These are phyloP conservation scores for Dicentrarchus labrax DNA, from an alignment of 2,113 vertebrate genomes.

Conservation along the genomic window DNA sequence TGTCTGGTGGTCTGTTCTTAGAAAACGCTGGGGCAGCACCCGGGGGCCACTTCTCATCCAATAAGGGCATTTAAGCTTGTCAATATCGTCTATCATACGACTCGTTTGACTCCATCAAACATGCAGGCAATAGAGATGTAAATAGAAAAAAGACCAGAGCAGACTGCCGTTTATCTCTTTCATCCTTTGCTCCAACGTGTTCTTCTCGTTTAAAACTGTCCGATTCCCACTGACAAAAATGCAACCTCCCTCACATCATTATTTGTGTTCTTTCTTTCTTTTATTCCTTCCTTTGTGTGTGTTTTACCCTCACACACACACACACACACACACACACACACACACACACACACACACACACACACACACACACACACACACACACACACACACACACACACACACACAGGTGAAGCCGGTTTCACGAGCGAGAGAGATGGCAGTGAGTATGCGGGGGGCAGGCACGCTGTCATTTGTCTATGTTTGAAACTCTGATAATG, in stretches of 20 bases:
- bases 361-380: slow-evolving; percentile 4
- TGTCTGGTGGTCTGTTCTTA: slow-evolving; percentile 48
- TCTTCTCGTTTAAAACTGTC: slow-evolving; percentile 5
- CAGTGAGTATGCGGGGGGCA: slow-evolving; percentile 37
- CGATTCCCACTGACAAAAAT: neutral
- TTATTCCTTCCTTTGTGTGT: neutral
- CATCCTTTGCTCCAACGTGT: neutral
- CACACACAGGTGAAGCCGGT: slow-evolving; percentile 9
- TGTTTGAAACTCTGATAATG: slow-evolving; percentile 15
- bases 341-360: neutral
- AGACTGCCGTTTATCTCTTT: slow-evolving; percentile 1
- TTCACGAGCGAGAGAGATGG: slow-evolving; percentile 21
- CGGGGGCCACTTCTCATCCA: slow-evolving; percentile 61
- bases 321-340: slow-evolving; percentile 4
- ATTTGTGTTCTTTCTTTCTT: neutral
- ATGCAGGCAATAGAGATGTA: slow-evolving; percentile 15
- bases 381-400: slow-evolving; percentile 1
- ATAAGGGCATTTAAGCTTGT: slow-evolving; percentile 67
- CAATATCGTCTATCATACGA: slow-evolving; percentile 68
- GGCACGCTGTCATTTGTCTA: slow-evolving; percentile 46
- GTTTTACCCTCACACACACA: neutral
- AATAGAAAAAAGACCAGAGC: neutral
- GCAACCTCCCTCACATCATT: neutral
- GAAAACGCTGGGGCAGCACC: slow-evolving; percentile 67
- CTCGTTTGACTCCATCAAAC: slow-evolving; percentile 62